A percentile compares a stretch with the other conserved stretches of the same genome.
Conservation (phyloP, 2,797 vertebrate genomes). For the Cryptoprocta ferox region DNA sequence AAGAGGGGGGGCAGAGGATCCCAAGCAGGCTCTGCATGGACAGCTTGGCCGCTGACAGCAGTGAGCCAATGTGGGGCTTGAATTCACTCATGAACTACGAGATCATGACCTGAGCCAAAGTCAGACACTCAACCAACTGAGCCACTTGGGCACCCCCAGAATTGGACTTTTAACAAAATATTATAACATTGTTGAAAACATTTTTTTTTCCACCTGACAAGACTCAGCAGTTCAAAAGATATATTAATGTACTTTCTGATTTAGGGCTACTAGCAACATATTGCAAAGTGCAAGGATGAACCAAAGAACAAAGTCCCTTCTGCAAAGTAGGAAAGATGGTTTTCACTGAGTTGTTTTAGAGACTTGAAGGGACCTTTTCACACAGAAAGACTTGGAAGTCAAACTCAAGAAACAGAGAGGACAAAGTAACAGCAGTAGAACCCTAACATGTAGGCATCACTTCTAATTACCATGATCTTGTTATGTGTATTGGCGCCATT, state of each 20-base stretch:
- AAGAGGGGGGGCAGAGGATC: too few species aligned
- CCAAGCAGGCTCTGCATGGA: too few species aligned
- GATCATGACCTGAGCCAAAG: too few species aligned
- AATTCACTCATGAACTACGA: too few species aligned
- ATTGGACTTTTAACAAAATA: slow-evolving; percentile 69
- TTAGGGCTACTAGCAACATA: slow-evolving; percentile 65
- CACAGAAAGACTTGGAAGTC: not conserved
- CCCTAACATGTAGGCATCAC: not conserved
- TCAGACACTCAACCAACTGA: too few species aligned
- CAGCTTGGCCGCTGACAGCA: too few species aligned
- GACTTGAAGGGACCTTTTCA: not conserved
- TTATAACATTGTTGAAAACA: slow-evolving; percentile 42
- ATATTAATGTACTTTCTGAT: slow-evolving; percentile 72
- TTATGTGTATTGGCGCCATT: not conserved
- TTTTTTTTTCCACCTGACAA: slow-evolving; percentile 1
- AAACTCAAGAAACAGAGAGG: not conserved
- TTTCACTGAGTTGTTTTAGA: slow-evolving; percentile 45
- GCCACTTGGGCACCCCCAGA: not conserved
- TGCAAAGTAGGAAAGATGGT: slow-evolving; percentile 42
- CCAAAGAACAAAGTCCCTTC: slow-evolving; percentile 47
- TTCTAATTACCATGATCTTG: not conserved
- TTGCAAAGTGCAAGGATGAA: slow-evolving; percentile 63
- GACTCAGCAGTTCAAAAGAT: slow-evolving; percentile 64
- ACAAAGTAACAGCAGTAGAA: not conserved
- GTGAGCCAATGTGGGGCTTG: too few species aligned